These are phyloP conservation scores for Aurelia sp. DNA, from an alignment of 30 jellyfish, hydroid and myxozoan species.

Conservation along the genomic window DNA sequence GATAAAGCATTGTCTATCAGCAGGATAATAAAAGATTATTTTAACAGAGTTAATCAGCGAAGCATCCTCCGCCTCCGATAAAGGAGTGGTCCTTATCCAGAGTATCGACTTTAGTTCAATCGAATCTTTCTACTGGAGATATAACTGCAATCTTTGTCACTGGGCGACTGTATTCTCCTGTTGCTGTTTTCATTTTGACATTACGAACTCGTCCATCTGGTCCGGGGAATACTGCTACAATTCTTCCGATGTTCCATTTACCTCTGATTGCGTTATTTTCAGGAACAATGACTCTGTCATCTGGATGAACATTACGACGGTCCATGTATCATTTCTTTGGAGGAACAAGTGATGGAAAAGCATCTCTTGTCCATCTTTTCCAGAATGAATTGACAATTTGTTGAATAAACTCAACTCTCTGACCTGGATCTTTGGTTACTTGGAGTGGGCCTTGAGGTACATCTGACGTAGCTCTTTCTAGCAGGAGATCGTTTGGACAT, in stretches of 20 bases:
- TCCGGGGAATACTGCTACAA: slow-evolving; percentile 64
- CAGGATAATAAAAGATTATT: too few species aligned
- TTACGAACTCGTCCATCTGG: slow-evolving; percentile 62
- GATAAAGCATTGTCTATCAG: too few species aligned
- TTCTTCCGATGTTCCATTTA: slow-evolving; percentile 61
- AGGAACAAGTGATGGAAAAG: slow-evolving; percentile 56
- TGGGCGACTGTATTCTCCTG: slow-evolving; percentile 73
- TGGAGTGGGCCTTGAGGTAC: too few species aligned
- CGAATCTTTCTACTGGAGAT: neutral
- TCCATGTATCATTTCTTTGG: slow-evolving; percentile 29
- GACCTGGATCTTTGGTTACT: too few species aligned
- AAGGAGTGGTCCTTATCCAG: too few species aligned
- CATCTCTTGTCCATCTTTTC: too few species aligned
- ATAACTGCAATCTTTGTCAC: slow-evolving; percentile 70
- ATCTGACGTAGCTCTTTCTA: slow-evolving; percentile 88
- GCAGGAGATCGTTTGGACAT: slow-evolving; percentile 73
- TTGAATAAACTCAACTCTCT: slow-evolving; percentile 69
- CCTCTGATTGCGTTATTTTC: slow-evolving; percentile 71
- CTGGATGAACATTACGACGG: slow-evolving; percentile 56
- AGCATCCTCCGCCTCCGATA: slow-evolving; percentile 65
- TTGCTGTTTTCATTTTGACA: slow-evolving; percentile 60
- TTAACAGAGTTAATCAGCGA: too few species aligned
- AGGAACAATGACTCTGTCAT: slow-evolving; percentile 52
- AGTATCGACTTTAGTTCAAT: too few species aligned
- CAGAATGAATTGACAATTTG: slow-evolving; percentile 60